These are phyloP conservation scores for Phalacrocorax carbo DNA, from an alignment of 2,113 vertebrate species.

Conservation along the genomic window DNA sequence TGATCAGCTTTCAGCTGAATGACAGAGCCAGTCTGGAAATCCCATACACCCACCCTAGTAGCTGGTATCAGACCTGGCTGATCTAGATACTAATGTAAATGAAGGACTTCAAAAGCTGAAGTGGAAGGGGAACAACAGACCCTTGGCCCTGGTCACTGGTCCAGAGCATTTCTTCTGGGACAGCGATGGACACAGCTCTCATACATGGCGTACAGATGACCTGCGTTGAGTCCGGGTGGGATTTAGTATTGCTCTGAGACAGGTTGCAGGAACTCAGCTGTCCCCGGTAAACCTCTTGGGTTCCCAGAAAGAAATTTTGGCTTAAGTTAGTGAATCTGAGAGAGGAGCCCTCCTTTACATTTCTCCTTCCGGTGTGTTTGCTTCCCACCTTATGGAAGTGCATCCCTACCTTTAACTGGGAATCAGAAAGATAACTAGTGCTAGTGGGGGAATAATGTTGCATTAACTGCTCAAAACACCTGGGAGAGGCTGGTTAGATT, in stretches of 20 bases:
- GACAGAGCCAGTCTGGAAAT: background rate
- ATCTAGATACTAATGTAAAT: background rate
- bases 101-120: background rate
- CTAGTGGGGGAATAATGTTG: background rate
- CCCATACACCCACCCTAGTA: fast-evolving
- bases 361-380: background rate
- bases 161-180: background rate
- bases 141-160: background rate
- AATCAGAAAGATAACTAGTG: fast-evolving
- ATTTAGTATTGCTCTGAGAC: background rate
- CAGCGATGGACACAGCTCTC: background rate
- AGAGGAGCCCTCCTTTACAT: background rate
- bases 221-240: background rate
- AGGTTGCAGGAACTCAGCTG: background rate
- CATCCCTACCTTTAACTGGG: background rate
- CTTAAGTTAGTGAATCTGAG: too few relatives aligned
- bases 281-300: background rate
- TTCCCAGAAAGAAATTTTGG: background rate
- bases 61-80: background rate
- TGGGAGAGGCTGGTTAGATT: background rate
- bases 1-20: background rate
- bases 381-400: background rate
- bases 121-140: background rate
- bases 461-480: background rate
- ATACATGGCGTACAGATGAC: fast-evolving